Evolutionary conservation across 2,888 invertebrate species (phyloP).

Genomic region (Heliconius aoede): DNA sequence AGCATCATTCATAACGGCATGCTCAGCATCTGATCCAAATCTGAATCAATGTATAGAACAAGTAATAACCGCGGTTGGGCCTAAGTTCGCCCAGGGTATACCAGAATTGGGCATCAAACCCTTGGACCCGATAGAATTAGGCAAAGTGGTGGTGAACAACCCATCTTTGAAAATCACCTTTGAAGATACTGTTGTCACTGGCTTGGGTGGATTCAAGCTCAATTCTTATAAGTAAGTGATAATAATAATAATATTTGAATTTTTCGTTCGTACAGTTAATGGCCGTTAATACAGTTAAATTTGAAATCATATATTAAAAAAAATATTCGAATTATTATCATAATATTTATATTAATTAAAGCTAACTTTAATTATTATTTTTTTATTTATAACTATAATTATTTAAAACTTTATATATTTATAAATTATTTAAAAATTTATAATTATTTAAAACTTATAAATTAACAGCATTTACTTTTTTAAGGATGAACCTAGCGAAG

Average conservation of each 20-base stretch:
- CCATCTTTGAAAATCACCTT: conserved; percentile 74
- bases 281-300: too few species aligned
- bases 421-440: not conserved
- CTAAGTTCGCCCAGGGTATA: conserved; percentile 73
- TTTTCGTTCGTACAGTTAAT: too few species aligned
- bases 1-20: conserved; percentile 79
- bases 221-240: conserved; percentile 72
- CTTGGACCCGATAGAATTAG: conserved; percentile 77
- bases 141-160: conserved; percentile 73
- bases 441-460: not conserved
- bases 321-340: too few species aligned
- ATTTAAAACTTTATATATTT: not conserved
- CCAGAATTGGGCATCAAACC: conserved; percentile 77
- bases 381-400: too few species aligned
- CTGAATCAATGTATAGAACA: conserved; percentile 71
- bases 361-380: too few species aligned
- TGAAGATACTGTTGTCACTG: conserved; percentile 75
- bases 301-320: too few species aligned
- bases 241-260: too few species aligned
- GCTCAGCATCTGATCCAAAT: conserved; percentile 72
- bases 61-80: conserved; percentile 61
- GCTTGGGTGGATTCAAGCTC: conserved; percentile 67
- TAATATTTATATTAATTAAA: too few species aligned
- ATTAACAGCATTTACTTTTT: not conserved
- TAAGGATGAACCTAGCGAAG: conserved; percentile 66